Conservation (phyloP, 2,888 invertebrate genomes). For the Dicycla oo region DNA sequence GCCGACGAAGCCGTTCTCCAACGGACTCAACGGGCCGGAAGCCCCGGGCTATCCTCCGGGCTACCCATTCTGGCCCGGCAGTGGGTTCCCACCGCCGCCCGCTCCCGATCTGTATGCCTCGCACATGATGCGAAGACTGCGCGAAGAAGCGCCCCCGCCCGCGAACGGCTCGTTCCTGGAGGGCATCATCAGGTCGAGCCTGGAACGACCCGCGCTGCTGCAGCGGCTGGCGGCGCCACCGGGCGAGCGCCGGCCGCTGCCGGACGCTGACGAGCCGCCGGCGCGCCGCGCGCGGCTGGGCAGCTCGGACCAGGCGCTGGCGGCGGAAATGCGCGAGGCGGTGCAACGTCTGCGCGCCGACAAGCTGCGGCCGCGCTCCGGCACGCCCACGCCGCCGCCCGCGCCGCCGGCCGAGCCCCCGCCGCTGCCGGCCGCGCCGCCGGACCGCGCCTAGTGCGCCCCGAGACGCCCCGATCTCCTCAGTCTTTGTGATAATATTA, state of each 20-base stretch:
- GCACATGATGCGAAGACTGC: constrained; percentile 95
- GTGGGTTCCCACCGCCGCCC: constrained; percentile 86
- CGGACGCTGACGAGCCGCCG: constrained; percentile 92
- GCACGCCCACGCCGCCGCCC: constrained; percentile 83
- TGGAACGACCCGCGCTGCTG: constrained; percentile 91
- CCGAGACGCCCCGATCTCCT: constrained; percentile 74
- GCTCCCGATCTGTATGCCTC: constrained; percentile 94
- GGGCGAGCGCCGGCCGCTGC: constrained; percentile 89
- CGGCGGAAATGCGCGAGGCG: constrained; percentile 88
- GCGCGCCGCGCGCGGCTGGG: constrained; percentile 87
- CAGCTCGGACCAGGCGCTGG: constrained; percentile 87
- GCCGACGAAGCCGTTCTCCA: constrained; percentile 88
- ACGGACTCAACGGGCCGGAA: constrained; percentile 92
- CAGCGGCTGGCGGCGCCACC: constrained; percentile 79
- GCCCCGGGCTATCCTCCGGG: constrained; percentile 92
- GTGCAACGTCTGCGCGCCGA: constrained; percentile 88
- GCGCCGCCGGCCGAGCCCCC: constrained; percentile 72
- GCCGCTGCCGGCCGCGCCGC: constrained; percentile 67
- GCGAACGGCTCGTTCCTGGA: constrained; percentile 95
- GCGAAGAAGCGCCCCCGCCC: constrained; percentile 93
- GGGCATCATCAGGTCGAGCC: constrained; percentile 95
- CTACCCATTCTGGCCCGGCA: constrained; percentile 94
- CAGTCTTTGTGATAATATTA: constrained; percentile 87
- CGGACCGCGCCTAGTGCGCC: constrained; percentile 65
- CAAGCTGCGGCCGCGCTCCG: constrained; percentile 84